A percentile compares a stretch with the other conserved stretches of the same genome.
Evolutionary conservation across 2,113 vertebrate genomes (phyloP).

Genomic region (Catagonus wagneri): DNA sequence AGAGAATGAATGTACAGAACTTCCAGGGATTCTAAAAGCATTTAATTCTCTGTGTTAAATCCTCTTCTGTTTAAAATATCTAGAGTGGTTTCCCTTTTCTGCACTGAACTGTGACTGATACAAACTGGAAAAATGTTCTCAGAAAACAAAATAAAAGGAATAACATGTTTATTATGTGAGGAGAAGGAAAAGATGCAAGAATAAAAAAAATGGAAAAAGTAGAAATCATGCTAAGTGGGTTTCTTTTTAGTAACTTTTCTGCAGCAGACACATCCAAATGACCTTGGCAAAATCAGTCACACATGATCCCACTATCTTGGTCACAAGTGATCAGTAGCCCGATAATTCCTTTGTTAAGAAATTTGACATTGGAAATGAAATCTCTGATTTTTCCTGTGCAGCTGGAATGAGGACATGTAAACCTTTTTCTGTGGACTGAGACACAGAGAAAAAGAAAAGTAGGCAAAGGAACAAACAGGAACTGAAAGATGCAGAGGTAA

Average conservation of each 20-base stretch:
- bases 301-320: neutral
- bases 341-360: neutral
- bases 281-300: neutral
- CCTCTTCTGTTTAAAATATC: neutral
- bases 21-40: neutral
- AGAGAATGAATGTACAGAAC: neutral
- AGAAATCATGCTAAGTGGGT: neutral
- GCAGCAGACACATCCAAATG: neutral
- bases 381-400: neutral
- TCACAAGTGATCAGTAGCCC: neutral
- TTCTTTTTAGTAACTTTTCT: neutral
- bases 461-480: neutral
- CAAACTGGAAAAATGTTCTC: neutral
- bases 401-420: neutral
- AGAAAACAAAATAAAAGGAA: neutral
- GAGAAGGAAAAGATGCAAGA: neutral
- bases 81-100: neutral
- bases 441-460: slow-evolving; percentile 33
- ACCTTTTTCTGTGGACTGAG: neutral
- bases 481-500: neutral
- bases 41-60: neutral
- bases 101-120: neutral
- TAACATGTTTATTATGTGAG: neutral
- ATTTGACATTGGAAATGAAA: neutral
- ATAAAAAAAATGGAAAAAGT: neutral